Percentiles rank a stretch among this genome's conserved stretches.
Conservation (phyloP, 2,113 vertebrate species). For the Hystrix brachyura region DNA sequence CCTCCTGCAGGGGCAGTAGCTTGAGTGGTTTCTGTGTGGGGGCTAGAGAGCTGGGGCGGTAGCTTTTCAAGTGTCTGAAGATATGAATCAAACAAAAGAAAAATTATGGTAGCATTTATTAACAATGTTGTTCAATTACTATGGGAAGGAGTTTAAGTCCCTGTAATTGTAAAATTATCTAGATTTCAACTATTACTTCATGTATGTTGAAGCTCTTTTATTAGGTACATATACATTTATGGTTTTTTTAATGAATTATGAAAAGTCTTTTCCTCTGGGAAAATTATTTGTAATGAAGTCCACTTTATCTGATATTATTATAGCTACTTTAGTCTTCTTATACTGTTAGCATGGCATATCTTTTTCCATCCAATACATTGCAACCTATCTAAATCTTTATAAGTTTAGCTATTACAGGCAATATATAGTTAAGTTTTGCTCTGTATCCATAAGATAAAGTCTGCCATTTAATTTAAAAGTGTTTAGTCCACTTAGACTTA, state of each 20-base stretch:
- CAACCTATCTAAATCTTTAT: slow-evolving; percentile 11
- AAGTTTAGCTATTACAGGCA: background rate
- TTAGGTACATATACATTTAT: background rate
- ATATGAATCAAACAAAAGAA: slow-evolving; percentile 19
- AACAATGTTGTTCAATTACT: background rate
- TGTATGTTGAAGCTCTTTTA: slow-evolving; percentile 48
- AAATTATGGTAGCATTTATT: slow-evolving; percentile 26
- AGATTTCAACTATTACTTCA: background rate
- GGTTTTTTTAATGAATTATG: slow-evolving; percentile 36
- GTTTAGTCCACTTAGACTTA: background rate
- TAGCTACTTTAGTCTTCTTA: background rate
- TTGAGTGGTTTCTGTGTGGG: background rate
- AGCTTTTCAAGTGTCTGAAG: slow-evolving; percentile 22
- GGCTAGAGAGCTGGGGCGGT: background rate
- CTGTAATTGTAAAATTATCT: background rate
- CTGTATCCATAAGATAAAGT: background rate
- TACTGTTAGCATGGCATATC: background rate
- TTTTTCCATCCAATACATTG: background rate
- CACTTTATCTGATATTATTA: slow-evolving; percentile 20
- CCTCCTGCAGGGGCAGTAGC: background rate
- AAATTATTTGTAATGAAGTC: background rate
- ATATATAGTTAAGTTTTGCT: background rate
- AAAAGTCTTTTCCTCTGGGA: slow-evolving; percentile 4
- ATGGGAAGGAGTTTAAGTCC: background rate
- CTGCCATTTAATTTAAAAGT: slow-evolving; percentile 40